These are phyloP conservation scores for Metellina segmentata DNA, from an alignment of 2,888 invertebrate genomes.

Conservation along the genomic window DNA sequence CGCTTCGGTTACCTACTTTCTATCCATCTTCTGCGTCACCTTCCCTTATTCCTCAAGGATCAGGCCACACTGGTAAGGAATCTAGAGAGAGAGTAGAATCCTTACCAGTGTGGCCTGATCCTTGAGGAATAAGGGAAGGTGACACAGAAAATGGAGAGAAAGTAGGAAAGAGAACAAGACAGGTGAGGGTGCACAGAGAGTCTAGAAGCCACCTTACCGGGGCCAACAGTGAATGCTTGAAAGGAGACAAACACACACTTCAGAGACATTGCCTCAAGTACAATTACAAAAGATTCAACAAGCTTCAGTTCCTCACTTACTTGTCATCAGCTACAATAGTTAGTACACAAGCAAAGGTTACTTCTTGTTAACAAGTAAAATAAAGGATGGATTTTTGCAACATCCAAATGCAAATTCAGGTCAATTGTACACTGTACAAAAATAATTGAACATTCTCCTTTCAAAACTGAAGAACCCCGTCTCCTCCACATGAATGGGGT, in stretches of 20 bases:
- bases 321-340: too few species aligned
- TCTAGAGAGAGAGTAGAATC: conserved; percentile 50
- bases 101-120: conserved; percentile 76
- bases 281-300: conserved; percentile 55
- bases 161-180: conserved; percentile 77
- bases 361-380: too few species aligned
- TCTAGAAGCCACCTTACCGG: conserved; percentile 76
- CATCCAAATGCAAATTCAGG: too few species aligned
- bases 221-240: conserved; percentile 41
- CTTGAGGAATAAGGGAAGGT: conserved; percentile 76
- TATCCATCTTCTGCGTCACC: conserved; percentile 76
- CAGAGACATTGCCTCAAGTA: conserved; percentile 67
- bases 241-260: conserved; percentile 66
- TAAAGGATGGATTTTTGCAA: too few species aligned
- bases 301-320: conserved; percentile 56
- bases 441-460: too few species aligned
- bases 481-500: too few species aligned
- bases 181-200: conserved; percentile 77
- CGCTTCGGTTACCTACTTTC: too few species aligned
- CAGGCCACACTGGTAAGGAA: conserved; percentile 75
- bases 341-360: too few species aligned
- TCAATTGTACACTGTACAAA: too few species aligned
- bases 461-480: too few species aligned
- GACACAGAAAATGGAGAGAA: conserved; percentile 76
- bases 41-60: conserved; percentile 76